Evolutionary conservation across 2,797 vertebrate species (phyloP).

Genomic region (Pangasius djambal): DNA sequence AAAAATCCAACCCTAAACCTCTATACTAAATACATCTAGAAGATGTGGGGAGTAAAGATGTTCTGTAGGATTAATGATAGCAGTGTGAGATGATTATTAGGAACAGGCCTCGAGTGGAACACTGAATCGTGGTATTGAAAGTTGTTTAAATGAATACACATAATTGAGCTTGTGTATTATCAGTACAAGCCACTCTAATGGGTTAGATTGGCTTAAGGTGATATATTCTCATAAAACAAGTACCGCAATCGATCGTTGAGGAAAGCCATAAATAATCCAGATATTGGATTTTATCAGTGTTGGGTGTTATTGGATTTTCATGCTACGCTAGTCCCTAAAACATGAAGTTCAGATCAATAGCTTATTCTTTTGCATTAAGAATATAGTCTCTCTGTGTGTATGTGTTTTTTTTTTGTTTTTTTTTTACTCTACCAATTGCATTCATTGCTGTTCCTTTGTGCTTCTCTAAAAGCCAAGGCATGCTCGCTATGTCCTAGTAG

Average conservation of each 20-base stretch:
- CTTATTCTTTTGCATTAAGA: constrained; percentile 8
- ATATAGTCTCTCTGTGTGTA: background rate
- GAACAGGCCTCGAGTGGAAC: constrained; percentile 15
- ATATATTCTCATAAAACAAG: constrained; percentile 29
- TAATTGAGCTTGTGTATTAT: constrained; percentile 23
- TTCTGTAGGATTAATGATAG: constrained; percentile 2
- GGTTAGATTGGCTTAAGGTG: constrained; percentile 25
- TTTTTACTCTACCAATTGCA: background rate
- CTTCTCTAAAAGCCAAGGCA: constrained; percentile 7
- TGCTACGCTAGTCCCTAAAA: background rate
- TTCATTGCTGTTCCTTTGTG: constrained; percentile 24
- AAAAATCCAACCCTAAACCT: background rate
- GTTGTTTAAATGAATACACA: constrained; percentile 24
- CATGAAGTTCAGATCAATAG: constrained; percentile 27
- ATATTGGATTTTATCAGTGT: constrained; percentile 28
- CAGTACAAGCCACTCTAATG: constrained; percentile 16
- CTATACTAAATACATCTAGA: background rate
- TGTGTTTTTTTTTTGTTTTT: background rate
- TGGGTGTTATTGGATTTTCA: constrained; percentile 32
- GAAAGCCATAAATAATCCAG: constrained; percentile 28
- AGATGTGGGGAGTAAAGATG: constrained; percentile 15
- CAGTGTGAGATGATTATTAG: constrained; percentile 31
- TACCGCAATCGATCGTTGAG: constrained; percentile 24
- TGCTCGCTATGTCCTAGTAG: constrained; percentile 9
- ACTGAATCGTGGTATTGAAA: constrained; percentile 17